Evolutionary conservation across 2,113 vertebrate genomes (phyloP), one percentile per base, ranked within the genome.

Genomic region (Pithys albifrons): DNA sequence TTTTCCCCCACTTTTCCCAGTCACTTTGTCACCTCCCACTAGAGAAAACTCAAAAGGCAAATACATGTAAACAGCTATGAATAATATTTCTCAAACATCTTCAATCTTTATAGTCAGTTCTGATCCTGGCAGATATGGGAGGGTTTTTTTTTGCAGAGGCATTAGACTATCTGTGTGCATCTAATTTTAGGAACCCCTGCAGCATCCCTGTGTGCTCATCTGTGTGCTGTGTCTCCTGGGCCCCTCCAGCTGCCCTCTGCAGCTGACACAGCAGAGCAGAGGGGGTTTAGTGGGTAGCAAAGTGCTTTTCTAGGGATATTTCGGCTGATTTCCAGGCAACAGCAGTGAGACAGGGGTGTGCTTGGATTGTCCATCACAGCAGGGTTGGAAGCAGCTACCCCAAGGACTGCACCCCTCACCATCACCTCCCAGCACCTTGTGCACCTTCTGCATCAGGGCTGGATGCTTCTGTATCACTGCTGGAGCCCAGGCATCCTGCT

Each of bases 61-160:
- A 66, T 8, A 19, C 13, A 4, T 3, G 49, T 46, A 46, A 73
- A 23, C 48, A 71, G 85, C 57, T 20, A 5, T 12, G n/a, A 29
- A 25, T 52, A 45, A 22, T 55, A 41, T 83, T 89, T 73, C 85
- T 80, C 64, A 43, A 59, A 64, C 57, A 31, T 28, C 66, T 41
- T 61, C 62, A 46, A 0, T 80, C 87, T 67, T 31, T 61, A 37
- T 13, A 79, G 62, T 55, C 41, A 14, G 33, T 46, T 77, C 58
- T 58, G 49, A 72, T 85, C 41, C 16, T 46, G 18, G 64, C 73
- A 89, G 83, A 39, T 0, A 0, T 0, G 0, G 25, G 25, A 5
- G 16, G 25, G 25, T 29, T 33, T 64, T 6, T 17, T 58, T 64
- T 66, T 31, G n/a, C n/a, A 52, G 61, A 75, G 54, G 22, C 1